A percentile compares a stretch with the other conserved stretches of the same genome.
These are phyloP conservation scores for Formicarius rufipectus DNA, from an alignment of 2,113 vertebrate species.

Conservation along the genomic window DNA sequence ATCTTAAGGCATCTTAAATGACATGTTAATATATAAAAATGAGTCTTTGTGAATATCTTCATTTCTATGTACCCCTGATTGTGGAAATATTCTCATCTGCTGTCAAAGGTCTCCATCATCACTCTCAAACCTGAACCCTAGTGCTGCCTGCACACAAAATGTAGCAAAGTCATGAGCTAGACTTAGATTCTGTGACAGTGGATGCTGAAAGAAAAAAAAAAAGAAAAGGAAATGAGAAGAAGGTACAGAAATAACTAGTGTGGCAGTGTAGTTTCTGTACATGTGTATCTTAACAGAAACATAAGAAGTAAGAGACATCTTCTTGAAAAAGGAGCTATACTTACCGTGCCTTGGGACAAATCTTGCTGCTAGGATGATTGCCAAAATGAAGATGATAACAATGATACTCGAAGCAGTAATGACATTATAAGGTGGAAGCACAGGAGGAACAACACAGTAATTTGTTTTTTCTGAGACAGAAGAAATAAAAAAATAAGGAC, in stretches of 20 bases:
- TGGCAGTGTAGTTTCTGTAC: not conserved
- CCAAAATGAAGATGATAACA: conserved; percentile 30
- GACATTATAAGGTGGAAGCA: not conserved
- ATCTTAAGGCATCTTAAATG: not conserved
- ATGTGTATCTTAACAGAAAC: not conserved
- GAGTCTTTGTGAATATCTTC: not conserved
- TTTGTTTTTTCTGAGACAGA: conserved; percentile 16
- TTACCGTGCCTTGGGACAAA: conserved; percentile 39
- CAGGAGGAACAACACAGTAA: not conserved
- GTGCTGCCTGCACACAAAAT: not conserved
- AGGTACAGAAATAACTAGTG: not conserved
- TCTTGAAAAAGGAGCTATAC: conserved; percentile 5
- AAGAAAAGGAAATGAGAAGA: not conserved
- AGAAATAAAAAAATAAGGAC: conserved; percentile 3
- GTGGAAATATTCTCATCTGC: not conserved
- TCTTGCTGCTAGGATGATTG: not conserved
- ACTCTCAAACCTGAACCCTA: not conserved
- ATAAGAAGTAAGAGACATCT: not conserved
- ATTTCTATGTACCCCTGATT: not conserved
- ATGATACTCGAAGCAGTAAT: conserved; percentile 35
- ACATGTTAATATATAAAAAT: not conserved
- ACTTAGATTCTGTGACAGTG: not conserved
- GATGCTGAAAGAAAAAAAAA: not conserved
- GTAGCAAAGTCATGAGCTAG: not conserved
- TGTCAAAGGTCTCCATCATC: not conserved